Evolutionary conservation across 2,888 invertebrate genomes (phyloP).

Genomic region (Empis livida): DNA sequence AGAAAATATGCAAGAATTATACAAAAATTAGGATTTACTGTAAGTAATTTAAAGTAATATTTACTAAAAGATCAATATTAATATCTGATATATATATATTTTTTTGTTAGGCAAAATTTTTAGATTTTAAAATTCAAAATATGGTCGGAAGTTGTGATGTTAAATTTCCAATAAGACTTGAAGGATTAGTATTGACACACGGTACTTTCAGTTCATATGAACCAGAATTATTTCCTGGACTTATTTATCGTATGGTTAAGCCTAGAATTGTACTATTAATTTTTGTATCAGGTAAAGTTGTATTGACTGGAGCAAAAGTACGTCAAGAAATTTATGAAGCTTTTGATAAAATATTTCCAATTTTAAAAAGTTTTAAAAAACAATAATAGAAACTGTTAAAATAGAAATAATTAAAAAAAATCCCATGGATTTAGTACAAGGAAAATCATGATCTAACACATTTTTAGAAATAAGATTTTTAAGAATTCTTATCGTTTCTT

Average conservation of each 20-base stretch:
- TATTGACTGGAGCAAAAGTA: constrained; percentile 93
- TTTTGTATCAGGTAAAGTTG: constrained; percentile 98
- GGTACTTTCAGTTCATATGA: constrained; percentile 80
- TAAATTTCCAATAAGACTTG: constrained; percentile 61
- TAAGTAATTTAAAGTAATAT: too few species aligned
- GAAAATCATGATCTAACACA: too few species aligned
- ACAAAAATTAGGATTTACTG: constrained; percentile 68
- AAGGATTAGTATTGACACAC: constrained; percentile 59
- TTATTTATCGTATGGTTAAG: constrained; percentile 96
- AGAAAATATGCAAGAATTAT: constrained; percentile 76
- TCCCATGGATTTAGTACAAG: too few species aligned
- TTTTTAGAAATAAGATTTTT: too few species aligned
- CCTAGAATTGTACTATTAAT: constrained; percentile 94
- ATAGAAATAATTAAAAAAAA: background rate
- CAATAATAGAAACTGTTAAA: constrained; percentile 35
- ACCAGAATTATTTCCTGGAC: constrained; percentile 95
- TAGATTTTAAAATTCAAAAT: constrained; percentile 71
- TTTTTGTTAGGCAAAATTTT: constrained; percentile 63
- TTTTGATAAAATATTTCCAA: constrained; percentile 92
- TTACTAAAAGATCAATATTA: background rate
- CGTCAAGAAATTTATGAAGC: constrained; percentile 86
- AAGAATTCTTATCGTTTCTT: too few species aligned
- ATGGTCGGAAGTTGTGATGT: constrained; percentile 70
- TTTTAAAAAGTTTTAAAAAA: constrained; percentile 90
- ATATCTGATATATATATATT: background rate